Conservation (phyloP, 2,888 invertebrate genomes). For the Acronicta aceris region DNA sequence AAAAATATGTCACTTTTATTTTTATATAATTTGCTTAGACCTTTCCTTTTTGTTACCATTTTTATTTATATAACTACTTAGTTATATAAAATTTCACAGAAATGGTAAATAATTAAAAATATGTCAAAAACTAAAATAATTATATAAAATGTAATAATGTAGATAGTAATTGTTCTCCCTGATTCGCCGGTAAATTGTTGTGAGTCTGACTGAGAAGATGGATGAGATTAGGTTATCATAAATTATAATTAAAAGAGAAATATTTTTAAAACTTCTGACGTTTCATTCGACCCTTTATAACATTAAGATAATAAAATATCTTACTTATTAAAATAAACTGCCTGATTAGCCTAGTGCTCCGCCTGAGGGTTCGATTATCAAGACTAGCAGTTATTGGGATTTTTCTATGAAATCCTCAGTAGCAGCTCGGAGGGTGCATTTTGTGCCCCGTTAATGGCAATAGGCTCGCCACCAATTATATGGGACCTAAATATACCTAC, state of each 20-base stretch:
- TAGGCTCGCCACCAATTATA: too few species aligned
- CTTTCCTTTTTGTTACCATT: not conserved
- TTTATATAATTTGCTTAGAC: too few species aligned
- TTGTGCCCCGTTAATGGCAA: too few species aligned
- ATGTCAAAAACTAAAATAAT: constrained; percentile 61
- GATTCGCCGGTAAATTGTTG: constrained; percentile 76
- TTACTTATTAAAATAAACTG: not conserved
- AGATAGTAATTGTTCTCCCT: constrained; percentile 77
- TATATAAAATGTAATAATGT: constrained; percentile 63
- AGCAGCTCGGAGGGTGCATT: too few species aligned
- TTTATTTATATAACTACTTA: not conserved
- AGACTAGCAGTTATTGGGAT: too few species aligned
- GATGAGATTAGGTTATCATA: constrained; percentile 83
- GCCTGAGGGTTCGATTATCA: too few species aligned
- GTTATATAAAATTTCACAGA: not conserved
- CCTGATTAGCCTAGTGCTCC: not conserved
- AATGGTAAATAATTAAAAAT: constrained; percentile 65
- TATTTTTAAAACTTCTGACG: constrained; percentile 77
- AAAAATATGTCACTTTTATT: too few species aligned
- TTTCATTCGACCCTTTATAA: constrained; percentile 58
- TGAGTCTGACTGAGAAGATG: constrained; percentile 78
- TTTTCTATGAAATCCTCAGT: too few species aligned
- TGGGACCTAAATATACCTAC: too few species aligned
- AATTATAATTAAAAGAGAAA: constrained; percentile 87
- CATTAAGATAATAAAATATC: constrained; percentile 42